These are phyloP conservation scores for Calosoma granatense DNA, from an alignment of 1,140 invertebrate genomes.

Conservation along the genomic window DNA sequence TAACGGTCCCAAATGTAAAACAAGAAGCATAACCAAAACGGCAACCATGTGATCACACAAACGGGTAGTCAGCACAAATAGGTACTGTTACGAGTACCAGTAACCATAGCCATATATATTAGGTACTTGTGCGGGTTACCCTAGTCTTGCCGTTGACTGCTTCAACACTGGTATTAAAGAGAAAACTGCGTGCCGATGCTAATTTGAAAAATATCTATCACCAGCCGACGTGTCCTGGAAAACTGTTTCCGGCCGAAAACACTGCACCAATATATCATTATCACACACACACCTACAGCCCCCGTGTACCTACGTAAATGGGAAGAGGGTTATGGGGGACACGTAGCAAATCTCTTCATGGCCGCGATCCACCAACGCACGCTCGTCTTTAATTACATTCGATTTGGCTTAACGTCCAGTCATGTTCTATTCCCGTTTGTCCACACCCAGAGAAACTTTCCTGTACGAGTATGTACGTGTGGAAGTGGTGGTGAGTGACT, in stretches of 20 bases:
- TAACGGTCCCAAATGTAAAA: constrained; percentile 6
- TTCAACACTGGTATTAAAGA: neutral
- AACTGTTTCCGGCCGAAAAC: no score
- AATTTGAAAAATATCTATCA: neutral
- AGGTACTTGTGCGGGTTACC: no score
- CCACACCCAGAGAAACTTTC: neutral
- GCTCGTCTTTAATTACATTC: constrained; percentile 1
- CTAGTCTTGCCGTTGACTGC: no score
- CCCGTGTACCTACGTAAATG: no score
- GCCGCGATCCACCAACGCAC: neutral
- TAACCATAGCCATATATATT: no score
- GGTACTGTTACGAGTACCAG: no score
- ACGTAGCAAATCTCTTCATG: no score
- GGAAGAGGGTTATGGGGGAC: no score
- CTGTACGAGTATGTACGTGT: neutral
- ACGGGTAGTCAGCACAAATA: no score
- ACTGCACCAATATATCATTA: no score
- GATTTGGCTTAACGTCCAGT: neutral
- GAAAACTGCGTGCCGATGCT: neutral
- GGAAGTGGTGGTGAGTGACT: neutral
- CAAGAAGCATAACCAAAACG: neutral
- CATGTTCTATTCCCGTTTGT: neutral
- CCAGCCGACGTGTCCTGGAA: neutral
- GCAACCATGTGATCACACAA: neutral
- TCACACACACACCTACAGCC: no score